Conservation (phyloP, 2,797 vertebrate genomes). For the Brachyrhaphis roseni region DNA sequence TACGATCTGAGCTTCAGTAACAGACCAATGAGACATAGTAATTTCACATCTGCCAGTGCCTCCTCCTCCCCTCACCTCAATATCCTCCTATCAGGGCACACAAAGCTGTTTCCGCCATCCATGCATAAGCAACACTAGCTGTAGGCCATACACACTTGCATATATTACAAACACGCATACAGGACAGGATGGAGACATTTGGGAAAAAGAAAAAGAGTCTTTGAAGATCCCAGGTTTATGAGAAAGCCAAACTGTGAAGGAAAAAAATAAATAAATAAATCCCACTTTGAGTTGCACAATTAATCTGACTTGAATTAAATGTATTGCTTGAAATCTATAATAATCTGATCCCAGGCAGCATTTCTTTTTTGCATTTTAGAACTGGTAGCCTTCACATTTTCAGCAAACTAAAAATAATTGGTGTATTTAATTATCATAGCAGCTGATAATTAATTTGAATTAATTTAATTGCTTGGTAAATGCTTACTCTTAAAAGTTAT, state of each 20-base stretch:
- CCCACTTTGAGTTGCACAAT: background rate
- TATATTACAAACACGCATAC: conserved; percentile 33
- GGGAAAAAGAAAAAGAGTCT: conserved; percentile 35
- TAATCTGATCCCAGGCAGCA: background rate
- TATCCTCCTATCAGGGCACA: conserved; percentile 57
- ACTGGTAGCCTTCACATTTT: background rate
- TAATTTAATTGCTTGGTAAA: conserved; percentile 1
- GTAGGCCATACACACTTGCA: conserved; percentile 38
- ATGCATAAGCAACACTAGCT: conserved; percentile 64
- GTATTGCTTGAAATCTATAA: background rate
- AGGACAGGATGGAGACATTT: conserved; percentile 34
- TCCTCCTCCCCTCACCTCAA: conserved; percentile 49
- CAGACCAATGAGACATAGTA: conserved; percentile 53
- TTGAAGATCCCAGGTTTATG: conserved; percentile 27
- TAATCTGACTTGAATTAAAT: background rate
- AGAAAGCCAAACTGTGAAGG: background rate
- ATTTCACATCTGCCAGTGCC: conserved; percentile 45
- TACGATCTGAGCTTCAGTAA: conserved; percentile 50
- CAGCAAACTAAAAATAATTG: background rate
- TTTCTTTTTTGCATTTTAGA: background rate
- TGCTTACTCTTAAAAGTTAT: conserved; percentile 14
- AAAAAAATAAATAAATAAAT: background rate
- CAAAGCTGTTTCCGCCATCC: conserved; percentile 53
- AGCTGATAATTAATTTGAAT: background rate
- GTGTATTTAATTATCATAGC: background rate